These are phyloP conservation scores for Ibycter americanus DNA, from an alignment of 2,797 vertebrate species.

Conservation along the genomic window DNA sequence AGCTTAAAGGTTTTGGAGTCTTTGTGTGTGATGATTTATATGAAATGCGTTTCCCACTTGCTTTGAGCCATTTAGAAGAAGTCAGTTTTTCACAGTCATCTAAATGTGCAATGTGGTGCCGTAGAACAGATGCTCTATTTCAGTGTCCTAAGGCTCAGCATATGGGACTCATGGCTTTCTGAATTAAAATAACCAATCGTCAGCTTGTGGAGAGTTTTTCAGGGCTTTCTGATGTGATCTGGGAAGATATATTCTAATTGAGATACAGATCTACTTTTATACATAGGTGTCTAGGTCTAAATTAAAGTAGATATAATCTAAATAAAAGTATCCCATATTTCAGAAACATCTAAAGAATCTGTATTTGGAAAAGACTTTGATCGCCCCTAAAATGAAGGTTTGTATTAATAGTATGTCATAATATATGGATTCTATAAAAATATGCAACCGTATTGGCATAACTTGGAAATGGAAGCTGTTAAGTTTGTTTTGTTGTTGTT, in stretches of 20 bases:
- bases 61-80: neutral
- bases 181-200: neutral
- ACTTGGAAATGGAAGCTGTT: neutral
- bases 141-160: constrained; percentile 15
- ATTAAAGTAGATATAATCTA: neutral
- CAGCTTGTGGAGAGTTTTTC: neutral
- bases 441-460: neutral
- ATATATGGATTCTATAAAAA: neutral
- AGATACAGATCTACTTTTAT: neutral
- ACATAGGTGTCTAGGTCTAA: neutral
- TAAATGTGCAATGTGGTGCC: neutral
- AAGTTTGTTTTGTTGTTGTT: neutral
- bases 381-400: neutral
- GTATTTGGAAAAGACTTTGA: neutral
- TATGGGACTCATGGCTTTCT: neutral
- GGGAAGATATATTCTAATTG: neutral
- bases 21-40: neutral
- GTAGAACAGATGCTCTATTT: neutral
- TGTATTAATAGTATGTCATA: neutral
- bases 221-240: neutral
- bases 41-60: neutral
- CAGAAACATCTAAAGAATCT: neutral
- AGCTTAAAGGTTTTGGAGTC: neutral
- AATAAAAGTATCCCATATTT: neutral
- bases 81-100: neutral